Percentiles rank a stretch among this genome's conserved stretches.
These are phyloP conservation scores for Chroicocephalus ridibundus DNA, from an alignment of 2,113 vertebrate genomes.

Conservation along the genomic window DNA sequence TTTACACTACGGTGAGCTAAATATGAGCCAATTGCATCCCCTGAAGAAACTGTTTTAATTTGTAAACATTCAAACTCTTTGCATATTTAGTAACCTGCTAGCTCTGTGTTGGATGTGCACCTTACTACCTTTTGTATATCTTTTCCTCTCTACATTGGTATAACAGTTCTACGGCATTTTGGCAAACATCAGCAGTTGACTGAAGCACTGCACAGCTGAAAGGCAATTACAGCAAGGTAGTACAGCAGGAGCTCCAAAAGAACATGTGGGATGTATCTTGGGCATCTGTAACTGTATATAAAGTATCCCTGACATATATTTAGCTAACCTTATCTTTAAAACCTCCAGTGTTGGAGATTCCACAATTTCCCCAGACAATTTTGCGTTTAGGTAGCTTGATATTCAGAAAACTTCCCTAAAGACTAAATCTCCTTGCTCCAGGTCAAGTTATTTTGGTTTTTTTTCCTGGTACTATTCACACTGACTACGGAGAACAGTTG, in stretches of 20 bases:
- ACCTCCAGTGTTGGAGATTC: not conserved
- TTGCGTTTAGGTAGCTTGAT: not conserved
- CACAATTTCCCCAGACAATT: not conserved
- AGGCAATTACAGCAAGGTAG: not conserved
- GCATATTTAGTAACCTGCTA: not conserved
- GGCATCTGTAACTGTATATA: not conserved
- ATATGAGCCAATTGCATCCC: not conserved
- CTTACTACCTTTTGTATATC: not conserved
- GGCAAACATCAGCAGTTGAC: not conserved
- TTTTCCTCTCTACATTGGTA: not conserved
- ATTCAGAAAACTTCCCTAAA: not conserved
- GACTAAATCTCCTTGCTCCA: not conserved
- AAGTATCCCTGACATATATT: not conserved
- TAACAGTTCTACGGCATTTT: not conserved
- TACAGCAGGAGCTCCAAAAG: not conserved
- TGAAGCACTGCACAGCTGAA: not conserved
- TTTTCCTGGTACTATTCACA: not conserved
- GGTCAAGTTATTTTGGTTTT: not conserved
- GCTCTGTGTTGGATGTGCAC: not conserved
- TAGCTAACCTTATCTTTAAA: not conserved
- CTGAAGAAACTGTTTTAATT: not conserved
- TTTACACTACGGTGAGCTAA: not conserved
- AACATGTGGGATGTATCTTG: rapidly evolving
- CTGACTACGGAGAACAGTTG: not conserved
- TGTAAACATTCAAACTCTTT: not conserved